A percentile compares a stretch with the other conserved stretches of the same genome.
phyloP scores from a whole-genome alignment of 2,888 invertebrate species.

The Frankliniella fusca region DNA sequence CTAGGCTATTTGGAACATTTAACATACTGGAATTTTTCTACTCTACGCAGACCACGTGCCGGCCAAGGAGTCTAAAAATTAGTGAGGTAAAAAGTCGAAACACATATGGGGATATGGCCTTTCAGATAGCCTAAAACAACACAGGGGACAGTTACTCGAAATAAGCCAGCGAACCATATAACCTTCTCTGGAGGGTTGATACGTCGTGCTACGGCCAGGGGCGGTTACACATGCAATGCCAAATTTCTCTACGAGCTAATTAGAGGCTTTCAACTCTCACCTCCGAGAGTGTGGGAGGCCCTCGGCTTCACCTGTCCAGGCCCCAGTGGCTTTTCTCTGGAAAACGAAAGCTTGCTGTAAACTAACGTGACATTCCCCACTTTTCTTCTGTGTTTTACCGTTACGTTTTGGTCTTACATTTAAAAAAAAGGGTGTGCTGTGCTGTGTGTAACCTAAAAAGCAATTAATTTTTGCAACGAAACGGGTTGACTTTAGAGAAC shows the following conservation, averaged over 20 bases:
- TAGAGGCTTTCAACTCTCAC: constrained; percentile 16
- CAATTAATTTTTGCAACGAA: too few species aligned
- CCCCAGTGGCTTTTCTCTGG: constrained; percentile 15
- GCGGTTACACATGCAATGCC: constrained; percentile 5
- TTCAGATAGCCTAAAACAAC: too few species aligned
- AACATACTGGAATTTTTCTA: background rate
- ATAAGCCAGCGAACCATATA: too few species aligned
- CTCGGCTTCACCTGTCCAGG: constrained; percentile 23
- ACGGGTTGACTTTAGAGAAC: too few species aligned
- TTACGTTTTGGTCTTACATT: too few species aligned
- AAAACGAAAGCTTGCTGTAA: constrained; percentile 15
- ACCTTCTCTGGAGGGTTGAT: too few species aligned
- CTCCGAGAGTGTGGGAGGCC: constrained; percentile 25
- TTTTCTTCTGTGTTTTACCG: too few species aligned
- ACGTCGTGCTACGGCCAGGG: background rate
- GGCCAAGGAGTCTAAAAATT: background rate
- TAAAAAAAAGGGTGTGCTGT: too few species aligned
- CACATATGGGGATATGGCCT: too few species aligned
- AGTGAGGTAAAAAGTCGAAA: too few species aligned
- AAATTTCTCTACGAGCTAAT: background rate
- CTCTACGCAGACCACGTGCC: background rate
- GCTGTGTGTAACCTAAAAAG: too few species aligned
- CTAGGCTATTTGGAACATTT: background rate
- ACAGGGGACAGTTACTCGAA: too few species aligned
- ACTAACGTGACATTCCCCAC: background rate